Percentiles rank a stretch among this genome's conserved stretches.
Evolutionary conservation across 2,888 invertebrate genomes (phyloP).

Genomic region (Melieria crassipennis): DNA sequence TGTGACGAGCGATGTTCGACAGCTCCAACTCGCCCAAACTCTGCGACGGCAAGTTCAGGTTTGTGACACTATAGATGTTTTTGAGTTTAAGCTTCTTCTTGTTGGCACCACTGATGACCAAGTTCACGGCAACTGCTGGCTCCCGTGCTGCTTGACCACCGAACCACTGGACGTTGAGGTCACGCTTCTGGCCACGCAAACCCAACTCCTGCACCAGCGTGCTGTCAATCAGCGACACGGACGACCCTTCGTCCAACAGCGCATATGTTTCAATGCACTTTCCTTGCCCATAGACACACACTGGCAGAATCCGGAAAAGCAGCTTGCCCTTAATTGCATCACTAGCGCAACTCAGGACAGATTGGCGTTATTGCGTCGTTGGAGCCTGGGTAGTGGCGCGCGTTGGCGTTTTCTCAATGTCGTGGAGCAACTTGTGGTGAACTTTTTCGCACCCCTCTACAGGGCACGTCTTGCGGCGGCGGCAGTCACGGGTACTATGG

Average conservation of each 20-base stretch:
- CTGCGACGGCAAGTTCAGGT: slow-evolving; percentile 36
- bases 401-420: not conserved
- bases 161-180: slow-evolving; percentile 41
- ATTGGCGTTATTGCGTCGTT: not conserved
- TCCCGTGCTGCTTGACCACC: slow-evolving; percentile 32
- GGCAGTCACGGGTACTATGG: slow-evolving; percentile 17
- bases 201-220: slow-evolving; percentile 31
- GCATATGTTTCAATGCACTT: slow-evolving; percentile 28
- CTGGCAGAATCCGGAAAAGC: slow-evolving; percentile 21
- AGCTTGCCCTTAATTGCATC: not conserved
- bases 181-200: slow-evolving; percentile 29
- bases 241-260: slow-evolving; percentile 29
- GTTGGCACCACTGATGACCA: slow-evolving; percentile 26
- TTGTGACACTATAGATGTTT: slow-evolving; percentile 30
- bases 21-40: slow-evolving; percentile 21
- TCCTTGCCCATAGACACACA: slow-evolving; percentile 27
- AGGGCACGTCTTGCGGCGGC: slow-evolving; percentile 9
- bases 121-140: slow-evolving; percentile 17
- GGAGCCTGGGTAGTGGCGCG: not conserved
- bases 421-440: slow-evolving; percentile 19
- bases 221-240: slow-evolving; percentile 24
- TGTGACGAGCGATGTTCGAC: not conserved
- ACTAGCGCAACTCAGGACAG: not conserved
- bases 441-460: slow-evolving; percentile 10
- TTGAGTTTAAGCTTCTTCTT: slow-evolving; percentile 10